A percentile compares a stretch with the other conserved stretches of the same genome.
Evolutionary conservation across 2,113 vertebrate species (phyloP).

Genomic region (Trichechus manatus): DNA sequence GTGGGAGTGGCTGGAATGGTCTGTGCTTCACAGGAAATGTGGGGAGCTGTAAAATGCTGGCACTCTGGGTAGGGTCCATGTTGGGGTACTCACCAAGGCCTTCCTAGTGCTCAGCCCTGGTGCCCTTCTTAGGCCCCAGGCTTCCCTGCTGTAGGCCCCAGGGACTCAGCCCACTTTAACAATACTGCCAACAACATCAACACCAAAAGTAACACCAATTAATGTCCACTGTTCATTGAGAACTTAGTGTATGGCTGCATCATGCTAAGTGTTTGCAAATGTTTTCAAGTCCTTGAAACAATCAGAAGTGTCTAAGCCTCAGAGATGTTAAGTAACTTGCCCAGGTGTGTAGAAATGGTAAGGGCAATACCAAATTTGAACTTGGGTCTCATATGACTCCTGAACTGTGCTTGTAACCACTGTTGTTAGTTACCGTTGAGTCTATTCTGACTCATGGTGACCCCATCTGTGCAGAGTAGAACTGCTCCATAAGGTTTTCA

Average conservation of each 20-base stretch:
- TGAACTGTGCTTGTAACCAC: neutral
- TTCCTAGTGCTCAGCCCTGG: neutral
- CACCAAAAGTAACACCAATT: neutral
- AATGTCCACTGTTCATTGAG: neutral
- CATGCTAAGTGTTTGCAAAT: neutral
- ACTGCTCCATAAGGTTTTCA: no score
- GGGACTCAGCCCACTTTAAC: neutral
- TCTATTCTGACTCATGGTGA: no score
- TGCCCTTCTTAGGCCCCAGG: neutral
- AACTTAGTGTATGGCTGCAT: neutral
- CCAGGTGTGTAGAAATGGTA: no score
- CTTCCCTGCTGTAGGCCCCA: neutral
- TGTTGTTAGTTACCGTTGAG: no score
- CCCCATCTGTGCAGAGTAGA: no score
- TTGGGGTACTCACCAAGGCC: neutral
- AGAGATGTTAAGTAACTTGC: neutral
- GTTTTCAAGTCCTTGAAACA: neutral
- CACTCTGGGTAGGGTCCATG: no score
- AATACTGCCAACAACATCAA: neutral
- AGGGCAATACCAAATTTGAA: neutral
- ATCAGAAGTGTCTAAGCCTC: neutral
- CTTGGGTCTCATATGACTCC: neutral
- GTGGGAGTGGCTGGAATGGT: neutral
- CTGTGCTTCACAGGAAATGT: neutral
- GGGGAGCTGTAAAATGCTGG: neutral